Conservation (phyloP, 2,113 vertebrate genomes). For the Pimephales promelas region DNA sequence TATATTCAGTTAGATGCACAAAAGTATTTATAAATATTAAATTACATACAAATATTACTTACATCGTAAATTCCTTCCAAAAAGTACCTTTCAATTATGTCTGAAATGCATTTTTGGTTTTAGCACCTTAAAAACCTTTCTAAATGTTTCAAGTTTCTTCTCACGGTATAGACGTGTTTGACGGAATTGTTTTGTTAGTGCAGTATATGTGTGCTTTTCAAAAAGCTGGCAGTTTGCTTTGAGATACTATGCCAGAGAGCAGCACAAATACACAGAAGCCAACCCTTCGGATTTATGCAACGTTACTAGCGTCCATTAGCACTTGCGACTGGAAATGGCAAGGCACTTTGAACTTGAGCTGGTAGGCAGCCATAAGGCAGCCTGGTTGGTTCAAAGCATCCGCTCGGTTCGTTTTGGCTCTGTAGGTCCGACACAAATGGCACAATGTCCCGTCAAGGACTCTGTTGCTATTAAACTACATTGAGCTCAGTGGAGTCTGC, state of each 20-base stretch:
- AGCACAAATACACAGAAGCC: conserved; percentile 58
- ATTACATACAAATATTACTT: conserved; percentile 11
- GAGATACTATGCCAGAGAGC: conserved; percentile 16
- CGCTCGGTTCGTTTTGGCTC: conserved; percentile 34
- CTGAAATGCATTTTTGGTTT: conserved; percentile 10
- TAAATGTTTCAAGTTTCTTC: conserved; percentile 53
- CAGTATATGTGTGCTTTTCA: conserved; percentile 50
- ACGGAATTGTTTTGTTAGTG: conserved; percentile 7
- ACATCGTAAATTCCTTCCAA: conserved; percentile 1
- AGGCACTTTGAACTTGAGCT: conserved; percentile 31
- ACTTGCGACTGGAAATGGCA: conserved; percentile 27
- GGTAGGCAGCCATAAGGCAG: neutral
- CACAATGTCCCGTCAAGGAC: conserved; percentile 46
- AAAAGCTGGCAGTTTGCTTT: conserved; percentile 21
- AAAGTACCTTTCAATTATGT: conserved; percentile 14
- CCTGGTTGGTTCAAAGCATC: conserved; percentile 25
- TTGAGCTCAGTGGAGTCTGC: conserved; percentile 65
- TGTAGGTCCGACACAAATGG: conserved; percentile 59
- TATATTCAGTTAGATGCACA: neutral
- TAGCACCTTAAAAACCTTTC: neutral
- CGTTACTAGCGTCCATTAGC: conserved; percentile 50
- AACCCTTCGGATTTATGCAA: conserved; percentile 51
- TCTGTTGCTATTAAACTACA: conserved; percentile 58
- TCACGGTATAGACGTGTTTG: conserved; percentile 5
- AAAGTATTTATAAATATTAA: conserved; percentile 12